Base-by-base conservation (phyloP, 2,113 vertebrate species). In the Gobio gobio region DNA sequence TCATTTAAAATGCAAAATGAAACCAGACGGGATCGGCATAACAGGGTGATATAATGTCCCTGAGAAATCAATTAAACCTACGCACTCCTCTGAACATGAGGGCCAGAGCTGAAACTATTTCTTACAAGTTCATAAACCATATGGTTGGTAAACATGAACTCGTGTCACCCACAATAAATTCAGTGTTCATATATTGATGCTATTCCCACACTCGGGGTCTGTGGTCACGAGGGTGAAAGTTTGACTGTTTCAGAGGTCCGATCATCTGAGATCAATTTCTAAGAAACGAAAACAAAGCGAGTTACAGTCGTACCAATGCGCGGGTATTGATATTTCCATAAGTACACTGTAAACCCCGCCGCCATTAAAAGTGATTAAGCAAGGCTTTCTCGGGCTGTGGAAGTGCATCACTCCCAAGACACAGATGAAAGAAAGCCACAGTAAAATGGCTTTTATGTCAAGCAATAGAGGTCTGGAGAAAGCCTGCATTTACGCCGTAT, bases 341-440 rank as follows among this genome's bases (percentile, higher is more conserved):
- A 80, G 84, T 74, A 68, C 54, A 81, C 78, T 64, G 68, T 82
- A 86, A 86, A 81, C 58, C 72, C 70, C 18, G 33, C 22, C 33
- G 3, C 78, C 70, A 86, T 76, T 82, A 86, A 64, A 82, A 73
- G 43, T 86, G 78, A 86, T 86, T 86, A 86, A 82, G 78, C 70
- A 76, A 36, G 70, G 51, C 58, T 78, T 72, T 59, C 70, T 86
- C 16, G 3, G 49, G 8, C 61, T 10, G 6, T 54, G 45, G 24
- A 68, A 26, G 43, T 29, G 2, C 68, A 86, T 59, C 59, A 82
- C 85, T 82, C 85, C 85, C 85, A 36, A 63, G 78, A 82, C 85
- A 76, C 78, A 63, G 78, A 86, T 82, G 82, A 84, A 74, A 81
- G 76, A 87, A 74, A 86, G 68, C 43, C 54, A 51, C 66, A 43